Conservation (phyloP, 2,797 vertebrate genomes). For the Carapus acus region DNA sequence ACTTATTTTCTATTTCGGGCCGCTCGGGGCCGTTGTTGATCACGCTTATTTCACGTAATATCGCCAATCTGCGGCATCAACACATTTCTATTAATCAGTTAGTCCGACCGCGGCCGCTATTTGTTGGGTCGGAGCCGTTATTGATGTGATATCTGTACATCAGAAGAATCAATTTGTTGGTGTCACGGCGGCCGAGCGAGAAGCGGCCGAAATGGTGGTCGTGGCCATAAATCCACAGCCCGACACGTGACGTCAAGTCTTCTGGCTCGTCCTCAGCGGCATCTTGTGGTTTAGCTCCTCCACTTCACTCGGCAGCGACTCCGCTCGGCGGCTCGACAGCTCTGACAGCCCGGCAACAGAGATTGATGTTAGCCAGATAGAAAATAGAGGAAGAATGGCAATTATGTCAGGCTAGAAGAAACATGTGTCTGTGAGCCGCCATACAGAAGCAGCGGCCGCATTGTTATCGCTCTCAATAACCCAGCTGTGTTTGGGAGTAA, state of each 20-base stretch:
- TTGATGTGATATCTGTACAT: constrained; percentile 49
- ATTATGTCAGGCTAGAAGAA: constrained; percentile 76
- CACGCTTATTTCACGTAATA: constrained; percentile 14
- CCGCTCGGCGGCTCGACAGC: constrained; percentile 62
- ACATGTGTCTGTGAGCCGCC: constrained; percentile 71
- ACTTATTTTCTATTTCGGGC: not conserved
- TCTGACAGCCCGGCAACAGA: constrained; percentile 74
- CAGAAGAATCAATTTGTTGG: constrained; percentile 54
- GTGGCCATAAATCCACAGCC: constrained; percentile 54
- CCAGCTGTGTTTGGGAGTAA: constrained; percentile 73
- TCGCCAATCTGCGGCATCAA: not conserved
- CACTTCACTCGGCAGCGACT: constrained; percentile 58
- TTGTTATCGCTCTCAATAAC: constrained; percentile 78
- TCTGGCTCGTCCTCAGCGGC: constrained; percentile 58
- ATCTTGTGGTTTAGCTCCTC: constrained; percentile 60
- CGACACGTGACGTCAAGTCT: constrained; percentile 57
- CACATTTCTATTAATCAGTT: constrained; percentile 27
- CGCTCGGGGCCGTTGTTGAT: constrained; percentile 18
- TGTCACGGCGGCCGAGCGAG: constrained; percentile 53
- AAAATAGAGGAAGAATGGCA: constrained; percentile 78
- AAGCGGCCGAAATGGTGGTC: constrained; percentile 56
- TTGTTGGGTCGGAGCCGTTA: constrained; percentile 15
- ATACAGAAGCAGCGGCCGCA: constrained; percentile 64
- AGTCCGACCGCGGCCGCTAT: too few species aligned
- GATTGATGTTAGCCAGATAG: constrained; percentile 79